Conservation (phyloP, 2,888 invertebrate genomes). For the Chymomyza procnemis region DNA sequence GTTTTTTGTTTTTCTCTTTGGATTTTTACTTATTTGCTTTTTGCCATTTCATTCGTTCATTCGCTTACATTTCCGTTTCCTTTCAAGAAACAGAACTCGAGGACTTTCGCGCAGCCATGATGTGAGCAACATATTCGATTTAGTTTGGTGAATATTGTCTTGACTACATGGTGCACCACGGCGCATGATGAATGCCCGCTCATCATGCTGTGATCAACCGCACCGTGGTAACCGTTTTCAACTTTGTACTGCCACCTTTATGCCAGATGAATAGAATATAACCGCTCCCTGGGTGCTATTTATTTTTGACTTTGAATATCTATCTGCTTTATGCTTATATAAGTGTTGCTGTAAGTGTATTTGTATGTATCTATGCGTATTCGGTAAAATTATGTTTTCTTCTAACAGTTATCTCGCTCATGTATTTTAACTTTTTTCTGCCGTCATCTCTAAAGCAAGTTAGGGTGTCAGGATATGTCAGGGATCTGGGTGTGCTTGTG, state of each 20-base stretch:
- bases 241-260: slow-evolving; percentile 15
- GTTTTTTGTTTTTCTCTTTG: slow-evolving; percentile 14
- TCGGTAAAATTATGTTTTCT: slow-evolving; percentile 38
- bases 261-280: slow-evolving; percentile 46
- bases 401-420: background rate
- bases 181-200: slow-evolving; percentile 12
- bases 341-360: background rate
- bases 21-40: slow-evolving; percentile 41
- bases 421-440: background rate
- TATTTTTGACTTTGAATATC: slow-evolving; percentile 61
- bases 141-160: slow-evolving; percentile 55
- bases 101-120: background rate
- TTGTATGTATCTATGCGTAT: background rate
- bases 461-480: background rate
- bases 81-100: slow-evolving; percentile 11
- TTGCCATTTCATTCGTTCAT: slow-evolving; percentile 38
- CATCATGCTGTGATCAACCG: slow-evolving; percentile 60
- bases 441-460: background rate
- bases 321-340: slow-evolving; percentile 28
- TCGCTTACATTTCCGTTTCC: slow-evolving; percentile 58
- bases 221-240: slow-evolving; percentile 27
- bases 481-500: slow-evolving; percentile 7
- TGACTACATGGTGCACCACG: slow-evolving; percentile 10
- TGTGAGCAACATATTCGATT: slow-evolving; percentile 46
- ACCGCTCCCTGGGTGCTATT: slow-evolving; percentile 45